Evolutionary conservation across 2,797 vertebrate species (phyloP).

Genomic region (Muscicapa striata): DNA sequence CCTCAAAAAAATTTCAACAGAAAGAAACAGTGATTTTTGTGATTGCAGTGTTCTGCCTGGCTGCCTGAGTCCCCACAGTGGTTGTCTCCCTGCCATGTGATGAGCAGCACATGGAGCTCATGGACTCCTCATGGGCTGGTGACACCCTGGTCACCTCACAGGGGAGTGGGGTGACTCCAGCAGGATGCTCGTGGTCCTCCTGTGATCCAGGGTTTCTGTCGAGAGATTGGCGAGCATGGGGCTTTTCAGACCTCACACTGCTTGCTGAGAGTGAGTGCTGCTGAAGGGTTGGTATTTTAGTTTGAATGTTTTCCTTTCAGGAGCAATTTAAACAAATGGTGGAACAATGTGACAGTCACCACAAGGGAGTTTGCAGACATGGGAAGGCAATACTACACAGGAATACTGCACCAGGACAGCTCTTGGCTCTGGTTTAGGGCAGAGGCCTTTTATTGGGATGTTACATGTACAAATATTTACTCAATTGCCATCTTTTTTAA

Average conservation of each 20-base stretch:
- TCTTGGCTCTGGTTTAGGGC: neutral
- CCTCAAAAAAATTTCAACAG: neutral
- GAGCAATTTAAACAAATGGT: neutral
- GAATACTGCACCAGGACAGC: neutral
- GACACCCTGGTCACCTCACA: rapidly evolving
- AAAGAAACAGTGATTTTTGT: neutral
- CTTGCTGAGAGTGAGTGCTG: neutral
- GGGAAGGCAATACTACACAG: neutral
- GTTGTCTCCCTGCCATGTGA: rapidly evolving
- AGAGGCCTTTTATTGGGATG: neutral
- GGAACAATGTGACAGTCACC: neutral
- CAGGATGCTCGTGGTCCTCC: rapidly evolving
- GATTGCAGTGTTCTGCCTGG: neutral
- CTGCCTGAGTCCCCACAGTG: rapidly evolving
- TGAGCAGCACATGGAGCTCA: rapidly evolving
- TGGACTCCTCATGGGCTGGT: too few species aligned
- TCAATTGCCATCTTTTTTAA: neutral
- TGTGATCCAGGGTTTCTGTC: neutral
- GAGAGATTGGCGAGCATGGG: rapidly evolving
- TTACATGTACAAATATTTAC: neutral
- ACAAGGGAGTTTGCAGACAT: too few species aligned
- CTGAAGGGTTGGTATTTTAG: neutral
- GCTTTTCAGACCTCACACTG: neutral
- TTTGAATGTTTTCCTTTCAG: neutral
- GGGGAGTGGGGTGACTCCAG: neutral